phyloP scores from a whole-genome alignment of 2,888 invertebrate species.

The Spodoptera littoralis region DNA sequence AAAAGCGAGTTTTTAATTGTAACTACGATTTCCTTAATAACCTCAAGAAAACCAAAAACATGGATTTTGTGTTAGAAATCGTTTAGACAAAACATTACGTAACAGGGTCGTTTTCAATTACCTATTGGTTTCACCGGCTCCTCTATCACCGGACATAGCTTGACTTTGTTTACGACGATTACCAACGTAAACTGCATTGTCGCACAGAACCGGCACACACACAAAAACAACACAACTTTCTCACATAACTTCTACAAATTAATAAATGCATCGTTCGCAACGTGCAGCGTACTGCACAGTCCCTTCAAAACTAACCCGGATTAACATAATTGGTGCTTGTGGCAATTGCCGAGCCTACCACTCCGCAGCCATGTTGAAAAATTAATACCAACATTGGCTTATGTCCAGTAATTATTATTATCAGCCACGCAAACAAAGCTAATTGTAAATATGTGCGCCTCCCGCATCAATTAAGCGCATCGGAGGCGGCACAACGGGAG shows the following conservation, averaged over 20 bases:
- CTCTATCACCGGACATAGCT: constrained; percentile 81
- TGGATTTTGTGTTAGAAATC: constrained; percentile 13
- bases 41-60: constrained; percentile 13
- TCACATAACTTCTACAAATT: constrained; percentile 76
- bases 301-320: constrained; percentile 83
- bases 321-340: constrained; percentile 81
- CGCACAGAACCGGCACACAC: constrained; percentile 69
- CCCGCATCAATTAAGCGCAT: constrained; percentile 86
- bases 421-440: constrained; percentile 81
- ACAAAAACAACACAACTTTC: constrained; percentile 70
- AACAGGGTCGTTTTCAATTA: constrained; percentile 55
- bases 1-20: too few relatives aligned
- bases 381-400: constrained; percentile 79
- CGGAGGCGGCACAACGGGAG: constrained; percentile 78
- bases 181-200: constrained; percentile 87
- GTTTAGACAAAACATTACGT: constrained; percentile 15
- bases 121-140: constrained; percentile 81
- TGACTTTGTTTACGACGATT: constrained; percentile 85
- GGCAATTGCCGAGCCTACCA: constrained; percentile 79
- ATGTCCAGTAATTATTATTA: constrained; percentile 80
- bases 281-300: constrained; percentile 79
- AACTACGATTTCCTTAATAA: too few relatives aligned
- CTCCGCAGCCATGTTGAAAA: constrained; percentile 75
- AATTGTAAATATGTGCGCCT: constrained; percentile 84
- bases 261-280: constrained; percentile 79